These are phyloP conservation scores for Drosophila mimetica DNA, from an alignment of 2,888 invertebrate species.

Conservation along the genomic window DNA sequence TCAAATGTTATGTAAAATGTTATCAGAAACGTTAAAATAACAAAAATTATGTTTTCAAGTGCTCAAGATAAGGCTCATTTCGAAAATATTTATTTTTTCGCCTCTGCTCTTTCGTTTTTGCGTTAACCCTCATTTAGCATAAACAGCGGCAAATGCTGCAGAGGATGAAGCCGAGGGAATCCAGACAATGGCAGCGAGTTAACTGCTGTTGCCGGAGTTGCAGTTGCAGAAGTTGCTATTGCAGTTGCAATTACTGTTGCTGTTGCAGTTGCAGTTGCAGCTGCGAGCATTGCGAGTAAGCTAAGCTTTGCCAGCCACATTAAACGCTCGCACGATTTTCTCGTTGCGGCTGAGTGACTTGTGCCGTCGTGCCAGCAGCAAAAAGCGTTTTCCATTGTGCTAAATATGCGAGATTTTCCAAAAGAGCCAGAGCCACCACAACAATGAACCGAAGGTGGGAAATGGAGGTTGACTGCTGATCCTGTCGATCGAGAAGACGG, in stretches of 20 bases:
- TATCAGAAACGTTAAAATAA: no score
- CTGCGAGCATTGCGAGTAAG: constrained; percentile 39
- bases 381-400: constrained; percentile 44
- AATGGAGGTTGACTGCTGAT: constrained; percentile 9
- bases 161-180: constrained; percentile 31
- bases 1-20: no score
- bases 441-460: constrained; percentile 10
- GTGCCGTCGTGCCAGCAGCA: constrained; percentile 76
- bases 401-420: constrained; percentile 51
- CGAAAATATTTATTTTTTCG: constrained; percentile 20
- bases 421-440: constrained; percentile 13
- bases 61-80: constrained; percentile 3
- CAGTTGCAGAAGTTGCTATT: constrained; percentile 33
- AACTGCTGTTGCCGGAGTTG: constrained; percentile 21
- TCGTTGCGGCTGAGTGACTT: constrained; percentile 80
- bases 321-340: constrained; percentile 80
- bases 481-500: constrained; percentile 17
- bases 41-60: not conserved
- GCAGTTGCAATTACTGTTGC: constrained; percentile 20
- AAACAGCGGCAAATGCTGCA: constrained; percentile 51
- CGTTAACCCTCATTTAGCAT: constrained; percentile 78
- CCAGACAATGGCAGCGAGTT: constrained; percentile 61
- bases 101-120: constrained; percentile 50
- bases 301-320: constrained; percentile 45
- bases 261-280: constrained; percentile 30